Evolutionary conservation across 2,113 vertebrate species (phyloP), one percentile per base, ranked within the genome.

Genomic region (Dromas ardeola): DNA sequence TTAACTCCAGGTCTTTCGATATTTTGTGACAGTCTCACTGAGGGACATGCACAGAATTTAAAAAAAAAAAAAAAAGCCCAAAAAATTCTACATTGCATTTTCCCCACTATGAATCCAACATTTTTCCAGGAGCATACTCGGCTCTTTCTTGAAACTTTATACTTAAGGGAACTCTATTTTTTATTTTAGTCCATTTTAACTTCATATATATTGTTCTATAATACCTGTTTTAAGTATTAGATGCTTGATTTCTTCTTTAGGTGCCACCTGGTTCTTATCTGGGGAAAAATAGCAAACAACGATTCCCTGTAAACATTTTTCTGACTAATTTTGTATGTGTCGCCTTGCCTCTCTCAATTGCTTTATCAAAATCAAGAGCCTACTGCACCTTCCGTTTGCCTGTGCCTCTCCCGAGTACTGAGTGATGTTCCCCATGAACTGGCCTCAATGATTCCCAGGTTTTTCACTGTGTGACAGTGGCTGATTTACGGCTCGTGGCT

Each of bases 391-490:
- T 32, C 59, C 5, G 2, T 30, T 40, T 78, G 58, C 43, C 62
- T 72, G 56, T 83, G 11, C 49, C 86, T 70, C 56, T 86, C 69
- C 74, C 5, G 10, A 61, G 40, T 23, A 10, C 81, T 78, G 86
- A 87, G 69, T 43, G 81, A 89, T 93, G 81, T 78, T 94, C 66
- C 78, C 11, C 0, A 8, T 50, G 91, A 70, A 34, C 89, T 63
- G 89, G 59, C 89, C 87, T 86, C 93, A 49, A 5, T 84, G 94
- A 71, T 91, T 78, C 42, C 65, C 69, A 19, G 77, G 50, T 91
- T 96, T 63, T 74, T 96, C 70, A 11, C 3, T 3, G 65, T 23
- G 83, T 89, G 91, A 12, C 56, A 47, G 73, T 5, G 5, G 32
- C 77, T 96, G 95, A 94, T 96, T 71, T 89, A 79, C 2, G 3